phyloP scores from a whole-genome alignment of 2,888 invertebrate species.

The Hetaerina titia region DNA sequence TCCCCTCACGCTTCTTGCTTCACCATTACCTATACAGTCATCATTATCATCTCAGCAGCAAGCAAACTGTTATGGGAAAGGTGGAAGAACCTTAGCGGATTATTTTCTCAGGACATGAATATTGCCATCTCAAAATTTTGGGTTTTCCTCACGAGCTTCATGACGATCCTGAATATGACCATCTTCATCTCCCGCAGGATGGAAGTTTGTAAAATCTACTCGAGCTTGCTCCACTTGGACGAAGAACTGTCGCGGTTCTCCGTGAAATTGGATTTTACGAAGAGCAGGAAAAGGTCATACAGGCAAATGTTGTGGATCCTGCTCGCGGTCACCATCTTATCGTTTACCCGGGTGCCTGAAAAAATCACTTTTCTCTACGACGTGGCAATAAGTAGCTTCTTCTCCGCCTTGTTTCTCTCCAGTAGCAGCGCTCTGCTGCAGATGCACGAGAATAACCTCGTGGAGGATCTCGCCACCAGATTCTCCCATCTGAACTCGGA shows the following conservation, averaged over 20 bases:
- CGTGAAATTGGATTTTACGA: not conserved
- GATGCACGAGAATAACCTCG: not conserved
- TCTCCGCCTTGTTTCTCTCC: slow-evolving; percentile 12
- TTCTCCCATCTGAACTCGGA: not conserved
- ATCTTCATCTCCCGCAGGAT: not conserved
- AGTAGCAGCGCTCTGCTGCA: not conserved
- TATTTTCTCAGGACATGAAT: not conserved
- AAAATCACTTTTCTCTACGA: not conserved
- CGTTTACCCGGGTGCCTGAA: not conserved
- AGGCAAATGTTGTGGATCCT: not conserved
- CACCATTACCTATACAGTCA: not conserved
- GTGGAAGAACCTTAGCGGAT: not conserved
- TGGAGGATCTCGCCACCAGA: not conserved
- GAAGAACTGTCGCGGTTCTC: not conserved
- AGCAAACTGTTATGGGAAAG: not conserved
- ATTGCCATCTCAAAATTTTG: not conserved
- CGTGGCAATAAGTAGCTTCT: not conserved
- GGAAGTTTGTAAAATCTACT: not conserved
- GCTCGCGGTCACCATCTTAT: not conserved
- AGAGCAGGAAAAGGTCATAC: not conserved
- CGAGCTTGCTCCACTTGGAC: not conserved
- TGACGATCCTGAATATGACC: not conserved
- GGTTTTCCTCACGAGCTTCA: not conserved
- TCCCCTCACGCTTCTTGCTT: not conserved
- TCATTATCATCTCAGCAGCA: not conserved